Evolutionary conservation across 2,113 vertebrate genomes (phyloP).

Genomic region (Zingel zingel): DNA sequence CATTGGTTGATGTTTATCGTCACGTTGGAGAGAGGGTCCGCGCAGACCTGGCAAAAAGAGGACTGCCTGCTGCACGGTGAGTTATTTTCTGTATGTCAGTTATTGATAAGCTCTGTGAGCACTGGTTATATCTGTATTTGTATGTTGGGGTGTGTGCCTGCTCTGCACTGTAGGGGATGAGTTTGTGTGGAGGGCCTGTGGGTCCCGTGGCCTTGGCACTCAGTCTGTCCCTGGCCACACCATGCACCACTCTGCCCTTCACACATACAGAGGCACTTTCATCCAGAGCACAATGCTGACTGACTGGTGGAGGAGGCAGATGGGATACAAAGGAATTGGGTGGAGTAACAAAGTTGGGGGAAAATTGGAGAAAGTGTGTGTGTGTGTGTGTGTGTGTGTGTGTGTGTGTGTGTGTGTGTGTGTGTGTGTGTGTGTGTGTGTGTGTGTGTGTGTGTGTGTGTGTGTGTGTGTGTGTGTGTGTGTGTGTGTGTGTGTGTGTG

Average conservation of each 20-base stretch:
- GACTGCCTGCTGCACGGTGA: constrained; percentile 91
- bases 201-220: constrained; percentile 63
- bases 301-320: constrained; percentile 34
- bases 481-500: constrained; percentile 51
- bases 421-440: constrained; percentile 32
- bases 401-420: constrained; percentile 32
- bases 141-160: neutral
- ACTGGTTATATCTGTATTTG: neutral
- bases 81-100: constrained; percentile 47
- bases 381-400: constrained; percentile 37
- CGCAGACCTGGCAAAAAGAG: constrained; percentile 90
- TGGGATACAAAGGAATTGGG: constrained; percentile 51
- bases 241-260: constrained; percentile 79
- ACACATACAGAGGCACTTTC: constrained; percentile 75
- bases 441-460: constrained; percentile 43
- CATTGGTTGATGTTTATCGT: constrained; percentile 93
- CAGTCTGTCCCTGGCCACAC: constrained; percentile 76
- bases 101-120: constrained; percentile 12
- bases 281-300: constrained; percentile 77
- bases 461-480: constrained; percentile 49
- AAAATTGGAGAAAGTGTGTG: constrained; percentile 42
- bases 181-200: constrained; percentile 19
- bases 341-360: constrained; percentile 42
- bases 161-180: constrained; percentile 1
- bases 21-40: constrained; percentile 93